These are phyloP conservation scores for Clarias platycephalus DNA, from an alignment of 2,797 vertebrate species.

Conservation along the genomic window DNA sequence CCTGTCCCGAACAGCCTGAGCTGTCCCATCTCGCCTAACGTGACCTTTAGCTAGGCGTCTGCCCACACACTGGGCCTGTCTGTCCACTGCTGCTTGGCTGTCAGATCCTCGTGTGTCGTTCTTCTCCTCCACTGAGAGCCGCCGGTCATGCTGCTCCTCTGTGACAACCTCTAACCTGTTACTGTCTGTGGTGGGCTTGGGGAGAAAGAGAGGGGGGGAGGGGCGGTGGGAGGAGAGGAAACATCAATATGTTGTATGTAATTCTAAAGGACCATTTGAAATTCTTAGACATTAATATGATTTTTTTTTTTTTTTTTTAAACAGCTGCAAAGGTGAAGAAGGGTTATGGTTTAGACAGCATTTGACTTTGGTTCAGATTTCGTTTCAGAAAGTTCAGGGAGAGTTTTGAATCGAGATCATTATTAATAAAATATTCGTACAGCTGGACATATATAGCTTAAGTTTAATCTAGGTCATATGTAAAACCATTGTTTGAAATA, in stretches of 20 bases:
- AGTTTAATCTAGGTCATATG: background rate
- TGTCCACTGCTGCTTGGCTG: conserved; percentile 55
- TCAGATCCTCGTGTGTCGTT: conserved; percentile 49
- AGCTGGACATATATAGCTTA: background rate
- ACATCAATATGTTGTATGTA: background rate
- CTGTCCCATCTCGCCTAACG: conserved; percentile 61
- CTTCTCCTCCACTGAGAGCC: conserved; percentile 34
- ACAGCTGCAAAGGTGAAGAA: background rate
- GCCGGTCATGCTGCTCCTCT: conserved; percentile 32
- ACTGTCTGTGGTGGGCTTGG: conserved; percentile 16
- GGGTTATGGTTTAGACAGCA: background rate
- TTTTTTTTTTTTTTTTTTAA: background rate
- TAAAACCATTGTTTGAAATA: background rate
- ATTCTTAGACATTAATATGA: background rate
- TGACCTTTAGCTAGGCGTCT: conserved; percentile 61
- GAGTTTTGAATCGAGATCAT: background rate
- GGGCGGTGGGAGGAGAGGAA: too few relatives aligned
- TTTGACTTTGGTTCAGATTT: background rate
- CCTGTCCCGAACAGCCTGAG: conserved; percentile 56
- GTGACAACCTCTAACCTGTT: conserved; percentile 43
- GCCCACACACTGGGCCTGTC: conserved; percentile 55
- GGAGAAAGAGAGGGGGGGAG: background rate
- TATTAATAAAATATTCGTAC: background rate
- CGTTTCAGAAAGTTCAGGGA: background rate
- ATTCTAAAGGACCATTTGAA: background rate